Percentiles rank a stretch among this genome's conserved stretches.
phyloP scores from a whole-genome alignment of 2,797 vertebrate species.

The Antrozous pallidus region DNA sequence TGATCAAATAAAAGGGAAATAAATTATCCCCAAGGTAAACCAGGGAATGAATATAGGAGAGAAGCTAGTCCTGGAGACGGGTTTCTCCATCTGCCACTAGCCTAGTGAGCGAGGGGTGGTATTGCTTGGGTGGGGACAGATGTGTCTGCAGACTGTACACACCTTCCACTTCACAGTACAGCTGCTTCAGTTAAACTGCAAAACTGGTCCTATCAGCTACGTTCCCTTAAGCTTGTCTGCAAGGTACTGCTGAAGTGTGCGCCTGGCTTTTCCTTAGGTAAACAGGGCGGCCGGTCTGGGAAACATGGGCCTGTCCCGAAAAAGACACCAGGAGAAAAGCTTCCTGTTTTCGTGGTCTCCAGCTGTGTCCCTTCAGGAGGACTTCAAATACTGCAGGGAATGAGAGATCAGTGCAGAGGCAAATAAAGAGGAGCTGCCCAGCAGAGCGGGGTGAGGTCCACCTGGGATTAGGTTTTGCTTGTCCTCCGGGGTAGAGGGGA shows the following conservation, averaged over 20 bases:
- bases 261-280: neutral
- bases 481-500: neutral
- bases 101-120: no score
- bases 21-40: neutral
- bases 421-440: neutral
- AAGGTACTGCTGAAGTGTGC: neutral
- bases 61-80: neutral
- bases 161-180: neutral
- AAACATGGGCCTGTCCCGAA: neutral
- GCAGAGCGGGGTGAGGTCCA: neutral
- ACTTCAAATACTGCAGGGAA: neutral
- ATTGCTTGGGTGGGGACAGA: neutral
- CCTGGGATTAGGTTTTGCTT: rapidly evolving
- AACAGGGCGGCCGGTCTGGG: neutral
- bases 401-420: neutral
- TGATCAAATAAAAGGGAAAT: neutral
- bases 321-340: neutral
- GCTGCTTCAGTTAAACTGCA: neutral
- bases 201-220: neutral
- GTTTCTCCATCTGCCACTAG: neutral
- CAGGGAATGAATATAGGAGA: neutral
- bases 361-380: neutral
- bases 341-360: neutral
- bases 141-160: rapidly evolving
- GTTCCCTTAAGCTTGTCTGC: neutral